These are phyloP conservation scores for Rhinogobius similis DNA, from an alignment of 2,113 vertebrate species.

Conservation along the genomic window DNA sequence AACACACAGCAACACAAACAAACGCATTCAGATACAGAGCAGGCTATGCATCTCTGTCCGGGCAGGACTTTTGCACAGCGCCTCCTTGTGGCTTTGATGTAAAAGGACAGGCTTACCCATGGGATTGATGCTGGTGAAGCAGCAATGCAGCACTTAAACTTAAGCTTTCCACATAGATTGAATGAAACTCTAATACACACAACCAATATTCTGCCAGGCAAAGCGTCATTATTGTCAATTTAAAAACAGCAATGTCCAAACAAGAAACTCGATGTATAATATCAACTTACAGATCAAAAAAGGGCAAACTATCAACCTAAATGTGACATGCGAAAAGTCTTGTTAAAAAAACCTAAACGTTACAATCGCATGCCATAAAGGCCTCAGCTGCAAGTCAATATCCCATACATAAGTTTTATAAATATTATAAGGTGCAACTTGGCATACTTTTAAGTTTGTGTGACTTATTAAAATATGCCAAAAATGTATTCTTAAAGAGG, in stretches of 20 bases:
- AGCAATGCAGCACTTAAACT: constrained; percentile 18
- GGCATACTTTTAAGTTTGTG: constrained; percentile 7
- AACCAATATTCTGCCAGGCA: background rate
- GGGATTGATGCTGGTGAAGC: constrained; percentile 19
- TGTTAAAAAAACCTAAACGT: constrained; percentile 5
- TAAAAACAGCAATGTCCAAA: constrained; percentile 1
- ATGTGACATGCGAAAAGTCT: constrained; percentile 14
- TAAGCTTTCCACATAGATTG: constrained; percentile 1
- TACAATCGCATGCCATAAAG: constrained; percentile 6
- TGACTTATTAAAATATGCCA: background rate
- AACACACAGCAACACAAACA: constrained; percentile 43
- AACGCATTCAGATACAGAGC: constrained; percentile 50
- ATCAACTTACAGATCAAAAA: constrained; percentile 1
- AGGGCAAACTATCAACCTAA: constrained; percentile 5
- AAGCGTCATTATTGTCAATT: background rate
- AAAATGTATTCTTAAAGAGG: background rate
- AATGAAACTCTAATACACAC: background rate
- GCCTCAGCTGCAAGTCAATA: constrained; percentile 5
- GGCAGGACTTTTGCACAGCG: constrained; percentile 49
- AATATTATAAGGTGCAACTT: constrained; percentile 14
- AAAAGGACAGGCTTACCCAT: constrained; percentile 30
- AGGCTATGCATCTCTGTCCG: constrained; percentile 32
- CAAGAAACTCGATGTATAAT: background rate
- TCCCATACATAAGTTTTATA: background rate
- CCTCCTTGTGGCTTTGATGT: constrained; percentile 57